Evolutionary conservation across 1,140 invertebrate genomes (phyloP).

Genomic region (Elysia chlorotica): DNA sequence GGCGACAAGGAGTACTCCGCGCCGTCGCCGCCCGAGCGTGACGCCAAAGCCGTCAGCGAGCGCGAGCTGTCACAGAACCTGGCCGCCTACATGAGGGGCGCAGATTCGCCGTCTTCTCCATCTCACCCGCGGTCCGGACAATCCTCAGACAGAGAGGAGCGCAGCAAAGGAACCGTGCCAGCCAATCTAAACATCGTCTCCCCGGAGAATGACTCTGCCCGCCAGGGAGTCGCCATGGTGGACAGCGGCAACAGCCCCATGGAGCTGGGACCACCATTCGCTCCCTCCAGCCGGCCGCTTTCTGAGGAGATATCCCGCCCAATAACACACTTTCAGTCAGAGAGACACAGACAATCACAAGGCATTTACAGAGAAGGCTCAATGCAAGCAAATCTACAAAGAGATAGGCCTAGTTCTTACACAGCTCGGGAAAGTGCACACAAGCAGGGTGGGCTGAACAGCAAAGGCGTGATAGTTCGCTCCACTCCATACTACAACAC

Average conservation of each 20-base stretch:
- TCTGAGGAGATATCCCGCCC: neutral
- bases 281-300: neutral
- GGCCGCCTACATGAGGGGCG: neutral
- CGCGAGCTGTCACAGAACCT: constrained; percentile 33
- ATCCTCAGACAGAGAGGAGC: too few species aligned
- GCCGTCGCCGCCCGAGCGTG: constrained; percentile 77
- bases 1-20: constrained; percentile 75
- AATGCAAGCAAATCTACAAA: neutral
- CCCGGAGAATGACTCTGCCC: neutral
- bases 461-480: constrained; percentile 37
- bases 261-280: neutral
- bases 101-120: too few species aligned
- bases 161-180: too few species aligned
- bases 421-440: neutral
- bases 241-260: constrained; percentile 25
- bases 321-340: neutral
- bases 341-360: too few species aligned
- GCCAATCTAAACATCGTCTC: neutral
- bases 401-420: constrained; percentile 6
- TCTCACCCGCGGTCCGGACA: too few species aligned
- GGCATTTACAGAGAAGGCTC: too few species aligned
- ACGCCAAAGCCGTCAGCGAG: constrained; percentile 53
- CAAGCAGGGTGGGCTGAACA: neutral
- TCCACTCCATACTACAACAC: constrained; percentile 55
- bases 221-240: neutral